These are phyloP conservation scores for Leptonema lineaticorne DNA, from an alignment of 1,140 invertebrate genomes.

Conservation along the genomic window DNA sequence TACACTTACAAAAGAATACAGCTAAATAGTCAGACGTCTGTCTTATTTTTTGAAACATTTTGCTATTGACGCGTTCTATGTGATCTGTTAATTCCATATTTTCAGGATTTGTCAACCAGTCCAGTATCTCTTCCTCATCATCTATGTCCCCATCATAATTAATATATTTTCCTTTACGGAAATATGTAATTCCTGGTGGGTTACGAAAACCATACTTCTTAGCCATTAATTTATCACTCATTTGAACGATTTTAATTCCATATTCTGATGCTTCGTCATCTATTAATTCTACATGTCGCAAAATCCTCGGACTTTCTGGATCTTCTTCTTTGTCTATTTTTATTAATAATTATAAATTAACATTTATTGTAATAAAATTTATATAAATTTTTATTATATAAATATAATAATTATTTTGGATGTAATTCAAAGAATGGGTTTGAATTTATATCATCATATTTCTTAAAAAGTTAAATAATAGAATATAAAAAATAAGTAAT, in stretches of 20 bases:
- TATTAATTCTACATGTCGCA: constrained; percentile 85
- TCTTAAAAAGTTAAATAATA: not conserved
- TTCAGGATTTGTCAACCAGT: constrained; percentile 91
- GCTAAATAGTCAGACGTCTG: constrained; percentile 90
- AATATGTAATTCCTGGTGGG: constrained; percentile 88
- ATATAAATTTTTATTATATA: constrained; percentile 28
- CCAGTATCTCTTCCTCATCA: constrained; percentile 90
- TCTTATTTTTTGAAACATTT: constrained; percentile 91
- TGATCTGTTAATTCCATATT: constrained; percentile 94
- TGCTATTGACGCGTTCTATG: constrained; percentile 89
- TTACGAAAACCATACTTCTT: constrained; percentile 91
- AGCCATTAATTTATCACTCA: constrained; percentile 86
- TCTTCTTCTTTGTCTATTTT: constrained; percentile 79
- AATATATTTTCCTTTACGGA: constrained; percentile 85
- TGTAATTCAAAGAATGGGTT: not conserved
- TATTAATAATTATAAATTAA: not conserved
- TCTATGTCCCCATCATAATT: constrained; percentile 92
- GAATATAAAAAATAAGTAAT: too few species aligned
- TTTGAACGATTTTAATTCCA: constrained; percentile 89
- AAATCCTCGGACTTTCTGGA: constrained; percentile 71
- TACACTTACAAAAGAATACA: constrained; percentile 94
- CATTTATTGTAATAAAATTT: not conserved
- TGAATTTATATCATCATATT: not conserved
- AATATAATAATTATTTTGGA: not conserved
- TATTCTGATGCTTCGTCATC: constrained; percentile 90